Evolutionary conservation across 2,113 vertebrate species (phyloP).

Genomic region (Himantopus leucocephalus): DNA sequence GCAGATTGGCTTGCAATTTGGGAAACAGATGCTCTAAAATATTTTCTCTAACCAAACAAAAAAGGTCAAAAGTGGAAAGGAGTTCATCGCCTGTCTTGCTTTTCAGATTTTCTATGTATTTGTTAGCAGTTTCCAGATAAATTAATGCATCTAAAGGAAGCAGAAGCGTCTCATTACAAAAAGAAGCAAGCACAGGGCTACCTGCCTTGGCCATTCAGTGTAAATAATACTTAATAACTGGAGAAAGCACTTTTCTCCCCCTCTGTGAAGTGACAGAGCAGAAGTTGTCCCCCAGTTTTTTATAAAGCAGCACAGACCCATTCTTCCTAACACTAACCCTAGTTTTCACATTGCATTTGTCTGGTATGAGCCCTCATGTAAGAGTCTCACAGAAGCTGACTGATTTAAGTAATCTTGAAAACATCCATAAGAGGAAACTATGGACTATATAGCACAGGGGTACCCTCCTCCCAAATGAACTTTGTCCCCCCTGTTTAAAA

Average conservation of each 20-base stretch:
- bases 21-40: constrained; percentile 15
- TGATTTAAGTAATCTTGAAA: not conserved
- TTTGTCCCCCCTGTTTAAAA: not conserved
- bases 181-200: not conserved
- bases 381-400: not conserved
- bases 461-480: not conserved
- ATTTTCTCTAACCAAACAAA: not conserved
- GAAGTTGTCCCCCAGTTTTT: not conserved
- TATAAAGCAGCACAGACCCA: fast-evolving
- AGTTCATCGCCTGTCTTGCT: not conserved
- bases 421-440: not conserved
- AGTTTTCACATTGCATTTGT: not conserved
- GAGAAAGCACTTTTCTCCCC: not conserved
- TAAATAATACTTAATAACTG: not conserved
- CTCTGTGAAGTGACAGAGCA: not conserved
- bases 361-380: not conserved
- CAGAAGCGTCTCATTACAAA: not conserved
- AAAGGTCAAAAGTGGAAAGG: not conserved
- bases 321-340: not conserved
- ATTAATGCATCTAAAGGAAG: not conserved
- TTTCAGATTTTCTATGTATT: not conserved
- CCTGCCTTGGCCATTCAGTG: not conserved
- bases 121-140: not conserved
- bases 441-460: not conserved
- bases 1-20: not conserved